Base-by-base conservation (phyloP, 1,140 invertebrate genomes). In the Zeugodacus cucurbitae region DNA sequence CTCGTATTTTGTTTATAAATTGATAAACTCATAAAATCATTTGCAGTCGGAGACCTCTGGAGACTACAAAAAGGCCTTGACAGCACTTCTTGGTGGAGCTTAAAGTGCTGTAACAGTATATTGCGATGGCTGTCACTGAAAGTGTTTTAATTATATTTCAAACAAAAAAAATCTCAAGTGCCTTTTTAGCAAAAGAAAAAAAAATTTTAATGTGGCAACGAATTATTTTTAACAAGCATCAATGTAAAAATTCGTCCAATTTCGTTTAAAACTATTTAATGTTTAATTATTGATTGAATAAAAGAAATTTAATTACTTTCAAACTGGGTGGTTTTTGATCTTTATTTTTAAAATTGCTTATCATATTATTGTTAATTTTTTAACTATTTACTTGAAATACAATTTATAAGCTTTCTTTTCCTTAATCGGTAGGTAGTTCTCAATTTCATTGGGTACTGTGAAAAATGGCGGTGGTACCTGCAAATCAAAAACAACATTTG, bases 41-140 rank as follows among this genome's bases (percentile, higher is more conserved):
- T 95, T 95, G 91, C 94, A 96, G 95, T 95, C 94, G 88, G 96
- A 97, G 91, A 96, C 96, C 11, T 96, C 96, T 37, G 96, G 96
- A 2, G 96, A 97, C 93, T 97, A 96, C 94, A 96, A 96, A 92
- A 94, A 94, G 54, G 94, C 96, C 4, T 93, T 97, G 59, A 92
- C 96, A 29, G 95, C 95, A 7, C 91, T 97, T 5, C 94, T 96
- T 88, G 94, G 94, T 54, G 90, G 88, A 78, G 91, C 91, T 41
- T 93, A 92, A 88, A n/a, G 0, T 1, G 1, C n/a, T 1, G 7
- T 86, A 6, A 22, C 3, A 59, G 41, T 48, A 41, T 10, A 11
- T 8, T 48, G 34, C 0, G 20, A n/a, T 41, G 14, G 48, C 3
- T 54, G 20, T 54, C 48, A 54, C 48, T 17, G 2, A 54, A 17